phyloP scores from a whole-genome alignment of 2,888 invertebrate genomes.

The Urechis unicinctus region DNA sequence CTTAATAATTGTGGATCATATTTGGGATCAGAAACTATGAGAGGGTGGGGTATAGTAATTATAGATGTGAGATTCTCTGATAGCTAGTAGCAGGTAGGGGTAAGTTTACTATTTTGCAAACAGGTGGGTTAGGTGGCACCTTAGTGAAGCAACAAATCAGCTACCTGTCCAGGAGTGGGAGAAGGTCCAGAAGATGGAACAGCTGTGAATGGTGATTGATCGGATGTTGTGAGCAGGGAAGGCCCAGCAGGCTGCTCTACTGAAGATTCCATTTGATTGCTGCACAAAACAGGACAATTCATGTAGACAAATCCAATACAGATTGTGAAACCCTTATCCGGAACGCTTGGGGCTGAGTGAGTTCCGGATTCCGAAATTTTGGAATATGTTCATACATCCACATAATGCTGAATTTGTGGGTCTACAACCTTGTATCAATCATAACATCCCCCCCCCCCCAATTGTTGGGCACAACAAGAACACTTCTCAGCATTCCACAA shows the following conservation, averaged over 20 bases:
- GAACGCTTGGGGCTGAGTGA: too few relatives aligned
- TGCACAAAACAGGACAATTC: background rate
- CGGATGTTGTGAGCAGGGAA: slow-evolving; percentile 12
- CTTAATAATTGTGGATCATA: too few relatives aligned
- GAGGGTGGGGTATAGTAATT: background rate
- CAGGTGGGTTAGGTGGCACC: background rate
- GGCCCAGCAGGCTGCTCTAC: background rate
- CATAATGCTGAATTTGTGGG: too few relatives aligned
- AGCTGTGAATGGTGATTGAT: slow-evolving; percentile 18
- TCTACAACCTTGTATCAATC: too few relatives aligned
- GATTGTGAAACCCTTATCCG: background rate
- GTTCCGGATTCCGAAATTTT: too few relatives aligned
- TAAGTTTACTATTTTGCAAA: too few relatives aligned
- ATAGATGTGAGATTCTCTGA: background rate
- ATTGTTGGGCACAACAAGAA: too few relatives aligned
- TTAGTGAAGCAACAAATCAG: background rate
- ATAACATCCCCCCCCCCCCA: too few relatives aligned
- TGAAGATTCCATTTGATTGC: background rate
- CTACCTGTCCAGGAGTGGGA: slow-evolving; percentile 44
- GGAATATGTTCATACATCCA: too few relatives aligned
- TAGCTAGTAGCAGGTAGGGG: too few relatives aligned
- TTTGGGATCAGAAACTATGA: too few relatives aligned
- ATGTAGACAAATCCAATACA: background rate
- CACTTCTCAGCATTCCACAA: too few relatives aligned
- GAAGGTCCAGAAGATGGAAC: slow-evolving; percentile 23